phyloP scores from a whole-genome alignment of 2,113 vertebrate genomes.

The Ochotona princeps region DNA sequence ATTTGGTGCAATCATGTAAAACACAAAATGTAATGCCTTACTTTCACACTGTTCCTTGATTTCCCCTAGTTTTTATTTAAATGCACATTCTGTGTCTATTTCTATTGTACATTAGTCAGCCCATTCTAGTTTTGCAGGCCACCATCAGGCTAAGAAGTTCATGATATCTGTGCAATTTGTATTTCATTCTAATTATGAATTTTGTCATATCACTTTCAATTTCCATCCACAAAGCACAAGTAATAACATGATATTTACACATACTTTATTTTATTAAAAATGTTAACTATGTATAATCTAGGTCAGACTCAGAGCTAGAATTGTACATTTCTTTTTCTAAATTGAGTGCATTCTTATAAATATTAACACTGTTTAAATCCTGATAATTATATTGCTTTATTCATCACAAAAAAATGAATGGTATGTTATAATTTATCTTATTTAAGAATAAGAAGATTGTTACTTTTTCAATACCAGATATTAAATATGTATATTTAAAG shows the following conservation, averaged over 20 bases:
- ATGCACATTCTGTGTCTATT: neutral
- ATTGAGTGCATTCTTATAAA: too few relatives aligned
- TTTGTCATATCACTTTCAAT: neutral
- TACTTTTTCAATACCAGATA: too few relatives aligned
- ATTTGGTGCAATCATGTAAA: neutral
- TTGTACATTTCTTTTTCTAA: too few relatives aligned
- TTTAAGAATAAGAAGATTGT: too few relatives aligned
- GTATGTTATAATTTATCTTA: too few relatives aligned
- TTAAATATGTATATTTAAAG: too few relatives aligned
- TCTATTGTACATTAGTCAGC: neutral
- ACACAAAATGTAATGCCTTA: neutral
- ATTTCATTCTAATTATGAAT: neutral
- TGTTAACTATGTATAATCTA: too few relatives aligned
- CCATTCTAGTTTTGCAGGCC: neutral
- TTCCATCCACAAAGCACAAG: neutral
- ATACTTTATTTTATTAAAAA: neutral
- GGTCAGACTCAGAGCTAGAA: too few relatives aligned
- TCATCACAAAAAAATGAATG: too few relatives aligned
- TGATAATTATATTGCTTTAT: too few relatives aligned
- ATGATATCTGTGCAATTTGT: neutral
- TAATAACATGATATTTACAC: neutral
- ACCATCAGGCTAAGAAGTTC: neutral
- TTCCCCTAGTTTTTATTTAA: neutral
- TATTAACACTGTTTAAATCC: too few relatives aligned
- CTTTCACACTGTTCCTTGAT: neutral